Percentiles rank a stretch among this genome's conserved stretches.
These are phyloP conservation scores for Drosophila funebris DNA, from an alignment of 1,140 invertebrate species.

Conservation along the genomic window DNA sequence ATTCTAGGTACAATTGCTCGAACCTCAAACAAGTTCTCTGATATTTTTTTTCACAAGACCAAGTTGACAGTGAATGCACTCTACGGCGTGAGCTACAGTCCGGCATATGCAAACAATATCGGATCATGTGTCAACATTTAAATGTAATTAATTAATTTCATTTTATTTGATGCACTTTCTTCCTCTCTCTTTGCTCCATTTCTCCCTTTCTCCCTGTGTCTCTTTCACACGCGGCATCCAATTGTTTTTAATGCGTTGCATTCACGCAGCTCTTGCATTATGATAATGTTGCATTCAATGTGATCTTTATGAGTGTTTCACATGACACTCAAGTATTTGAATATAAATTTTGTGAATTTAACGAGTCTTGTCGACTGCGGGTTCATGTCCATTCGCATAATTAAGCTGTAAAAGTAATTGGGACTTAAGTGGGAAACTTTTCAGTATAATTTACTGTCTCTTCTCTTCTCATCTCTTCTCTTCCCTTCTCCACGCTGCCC, in stretches of 20 bases:
- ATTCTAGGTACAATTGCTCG: too few species aligned
- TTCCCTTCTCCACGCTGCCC: neutral
- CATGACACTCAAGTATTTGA: constrained; percentile 54
- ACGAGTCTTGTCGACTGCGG: constrained; percentile 19
- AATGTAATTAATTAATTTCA: constrained; percentile 69
- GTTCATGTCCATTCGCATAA: constrained; percentile 58
- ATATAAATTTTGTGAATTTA: constrained; percentile 12
- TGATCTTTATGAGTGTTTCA: constrained; percentile 63
- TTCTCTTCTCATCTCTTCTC: too few species aligned
- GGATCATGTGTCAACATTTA: neutral
- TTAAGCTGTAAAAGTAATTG: constrained; percentile 78
- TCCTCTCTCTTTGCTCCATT: neutral
- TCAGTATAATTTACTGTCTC: constrained; percentile 64
- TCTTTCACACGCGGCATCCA: neutral
- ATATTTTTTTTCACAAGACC: too few species aligned
- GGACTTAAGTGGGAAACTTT: constrained; percentile 71
- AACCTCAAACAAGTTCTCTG: too few species aligned
- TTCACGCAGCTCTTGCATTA: constrained; percentile 46
- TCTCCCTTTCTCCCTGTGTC: too few species aligned
- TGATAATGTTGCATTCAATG: constrained; percentile 30
- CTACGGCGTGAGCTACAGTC: too few species aligned
- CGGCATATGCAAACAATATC: too few species aligned
- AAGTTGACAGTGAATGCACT: neutral
- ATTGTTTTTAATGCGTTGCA: constrained; percentile 53
- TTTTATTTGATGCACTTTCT: constrained; percentile 12